Conservation (phyloP, 2,888 invertebrate genomes). For the Rotaria sp. region DNA sequence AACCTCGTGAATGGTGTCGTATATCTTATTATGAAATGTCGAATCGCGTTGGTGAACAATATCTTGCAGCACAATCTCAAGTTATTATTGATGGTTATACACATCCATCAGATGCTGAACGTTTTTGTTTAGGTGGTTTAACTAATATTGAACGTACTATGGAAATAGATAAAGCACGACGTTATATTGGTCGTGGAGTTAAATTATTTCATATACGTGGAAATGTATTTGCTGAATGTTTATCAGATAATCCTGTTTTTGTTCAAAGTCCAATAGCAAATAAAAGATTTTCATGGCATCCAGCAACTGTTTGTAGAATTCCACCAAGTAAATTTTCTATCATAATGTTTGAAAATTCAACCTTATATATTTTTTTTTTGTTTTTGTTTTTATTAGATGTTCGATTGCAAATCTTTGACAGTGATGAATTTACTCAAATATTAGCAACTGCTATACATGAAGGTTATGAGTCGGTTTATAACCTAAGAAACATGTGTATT, state of each 20-base stretch:
- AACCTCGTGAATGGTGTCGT: constrained; percentile 95
- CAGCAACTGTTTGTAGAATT: constrained; percentile 95
- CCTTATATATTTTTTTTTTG: neutral
- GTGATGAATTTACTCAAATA: constrained; percentile 91
- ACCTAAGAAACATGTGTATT: constrained; percentile 93
- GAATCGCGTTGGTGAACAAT: constrained; percentile 78
- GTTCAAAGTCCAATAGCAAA: constrained; percentile 97
- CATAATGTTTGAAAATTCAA: neutral
- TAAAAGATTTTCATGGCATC: constrained; percentile 81
- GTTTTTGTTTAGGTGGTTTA: constrained; percentile 86
- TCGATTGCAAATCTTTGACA: constrained; percentile 86
- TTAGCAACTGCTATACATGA: constrained; percentile 89
- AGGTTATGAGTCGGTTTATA: constrained; percentile 95
- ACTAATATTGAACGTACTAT: constrained; percentile 93
- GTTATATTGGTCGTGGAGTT: constrained; percentile 69
- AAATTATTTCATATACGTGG: constrained; percentile 89
- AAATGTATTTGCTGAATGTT: constrained; percentile 93
- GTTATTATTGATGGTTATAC: constrained; percentile 96
- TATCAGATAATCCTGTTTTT: constrained; percentile 91
- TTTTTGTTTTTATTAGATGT: constrained; percentile 56
- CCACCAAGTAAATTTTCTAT: constrained; percentile 67
- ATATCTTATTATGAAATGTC: constrained; percentile 96
- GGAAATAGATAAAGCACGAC: constrained; percentile 85
- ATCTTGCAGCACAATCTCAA: constrained; percentile 61
- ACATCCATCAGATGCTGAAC: constrained; percentile 91